Evolutionary conservation across 2,888 invertebrate species (phyloP).

Genomic region (Ormyrus rosae): DNA sequence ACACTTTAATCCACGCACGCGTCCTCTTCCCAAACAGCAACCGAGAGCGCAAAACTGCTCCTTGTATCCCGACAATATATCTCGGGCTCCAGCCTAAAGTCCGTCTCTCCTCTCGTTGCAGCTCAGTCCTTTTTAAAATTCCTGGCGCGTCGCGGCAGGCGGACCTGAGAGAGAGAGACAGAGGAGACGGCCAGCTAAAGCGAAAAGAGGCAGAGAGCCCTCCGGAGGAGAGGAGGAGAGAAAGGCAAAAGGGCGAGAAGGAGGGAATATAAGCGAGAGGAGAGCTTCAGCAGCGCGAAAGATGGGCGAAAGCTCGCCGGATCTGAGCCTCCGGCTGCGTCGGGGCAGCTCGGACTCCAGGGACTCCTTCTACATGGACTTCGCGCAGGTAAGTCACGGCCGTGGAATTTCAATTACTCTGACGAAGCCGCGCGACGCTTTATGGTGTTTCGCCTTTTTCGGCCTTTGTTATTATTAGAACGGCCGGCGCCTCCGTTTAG

Average conservation of each 20-base stretch:
- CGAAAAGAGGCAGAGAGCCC: background rate
- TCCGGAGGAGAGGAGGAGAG: background rate
- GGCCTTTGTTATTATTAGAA: no score
- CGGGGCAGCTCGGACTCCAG: conserved; percentile 91
- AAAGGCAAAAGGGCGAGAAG: background rate
- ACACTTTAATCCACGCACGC: no score
- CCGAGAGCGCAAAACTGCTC: no score
- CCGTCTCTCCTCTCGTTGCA: conserved; percentile 44
- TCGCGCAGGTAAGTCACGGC: conserved; percentile 79
- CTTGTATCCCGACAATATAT: no score
- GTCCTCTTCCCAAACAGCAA: no score
- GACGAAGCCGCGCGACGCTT: conserved; percentile 14
- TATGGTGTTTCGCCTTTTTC: background rate
- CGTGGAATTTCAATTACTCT: conserved; percentile 27
- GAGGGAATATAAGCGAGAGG: background rate
- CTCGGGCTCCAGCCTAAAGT: background rate
- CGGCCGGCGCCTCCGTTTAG: background rate
- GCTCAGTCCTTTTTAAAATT: conserved; percentile 70
- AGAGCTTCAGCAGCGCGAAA: conserved; percentile 45
- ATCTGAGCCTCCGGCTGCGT: conserved; percentile 89
- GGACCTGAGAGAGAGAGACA: conserved; percentile 59
- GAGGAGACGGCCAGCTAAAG: background rate
- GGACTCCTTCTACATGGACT: conserved; percentile 94
- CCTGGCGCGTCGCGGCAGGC: conserved; percentile 64
- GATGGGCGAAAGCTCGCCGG: conserved; percentile 89